phyloP scores from a whole-genome alignment of 2,797 vertebrate species.

The Pempheris klunzingeri region DNA sequence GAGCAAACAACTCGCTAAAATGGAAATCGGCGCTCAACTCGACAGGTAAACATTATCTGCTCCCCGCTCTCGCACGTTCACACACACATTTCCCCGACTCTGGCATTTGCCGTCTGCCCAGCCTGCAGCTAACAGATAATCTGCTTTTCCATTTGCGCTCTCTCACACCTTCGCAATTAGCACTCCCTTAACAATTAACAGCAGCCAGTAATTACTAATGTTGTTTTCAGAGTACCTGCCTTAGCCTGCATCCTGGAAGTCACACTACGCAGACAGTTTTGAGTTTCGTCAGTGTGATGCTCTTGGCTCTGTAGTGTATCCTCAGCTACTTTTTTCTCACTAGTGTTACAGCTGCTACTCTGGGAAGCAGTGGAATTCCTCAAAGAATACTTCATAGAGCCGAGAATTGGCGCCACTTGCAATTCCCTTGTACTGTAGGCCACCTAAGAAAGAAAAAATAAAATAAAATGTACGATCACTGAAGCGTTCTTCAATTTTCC shows the following conservation, averaged over 20 bases:
- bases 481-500: conserved; percentile 33
- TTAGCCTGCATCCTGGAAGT: conserved; percentile 40
- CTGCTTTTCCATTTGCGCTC: conserved; percentile 63
- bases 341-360: conserved; percentile 23
- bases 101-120: conserved; percentile 37
- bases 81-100: conserved; percentile 27
- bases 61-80: not conserved
- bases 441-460: conserved; percentile 17
- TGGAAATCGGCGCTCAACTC: not conserved
- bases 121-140: conserved; percentile 69
- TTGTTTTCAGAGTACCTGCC: conserved; percentile 62
- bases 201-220: conserved; percentile 71
- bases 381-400: conserved; percentile 32
- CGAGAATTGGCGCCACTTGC: conserved; percentile 26
- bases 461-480: conserved; percentile 17
- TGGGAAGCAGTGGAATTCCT: conserved; percentile 38
- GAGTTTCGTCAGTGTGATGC: conserved; percentile 25
- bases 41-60: conserved; percentile 29
- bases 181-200: conserved; percentile 79
- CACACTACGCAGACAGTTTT: conserved; percentile 21
- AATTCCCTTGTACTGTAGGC: conserved; percentile 31
- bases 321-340: conserved; percentile 30
- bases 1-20: conserved; percentile 22
- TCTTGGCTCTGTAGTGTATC: conserved; percentile 23
- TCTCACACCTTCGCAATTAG: conserved; percentile 75